A percentile compares a stretch with the other conserved stretches of the same genome.
Evolutionary conservation across 2,888 invertebrate species (phyloP).

Genomic region (Tyria jacobaeae): DNA sequence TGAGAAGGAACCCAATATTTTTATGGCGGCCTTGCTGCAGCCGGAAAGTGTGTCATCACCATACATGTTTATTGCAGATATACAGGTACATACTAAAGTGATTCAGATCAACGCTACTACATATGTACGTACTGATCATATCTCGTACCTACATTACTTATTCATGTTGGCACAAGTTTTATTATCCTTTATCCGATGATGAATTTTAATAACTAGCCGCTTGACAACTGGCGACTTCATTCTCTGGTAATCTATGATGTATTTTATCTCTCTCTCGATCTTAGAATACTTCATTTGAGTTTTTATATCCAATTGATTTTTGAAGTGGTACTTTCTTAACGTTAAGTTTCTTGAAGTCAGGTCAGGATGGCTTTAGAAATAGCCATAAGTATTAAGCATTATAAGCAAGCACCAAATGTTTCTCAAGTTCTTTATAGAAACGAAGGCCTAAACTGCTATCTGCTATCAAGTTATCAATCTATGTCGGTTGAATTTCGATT

Average conservation of each 20-base stretch:
- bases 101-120: conserved; percentile 35
- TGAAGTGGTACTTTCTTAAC: too few relatives aligned
- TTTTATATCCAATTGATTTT: too few relatives aligned
- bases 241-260: conserved; percentile 22
- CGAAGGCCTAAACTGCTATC: too few relatives aligned
- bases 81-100: conserved; percentile 22
- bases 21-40: neutral
- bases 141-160: conserved; percentile 35
- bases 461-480: too few relatives aligned
- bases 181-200: conserved; percentile 41
- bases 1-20: neutral
- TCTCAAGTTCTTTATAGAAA: too few relatives aligned
- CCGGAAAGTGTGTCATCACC: conserved; percentile 3
- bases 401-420: too few relatives aligned
- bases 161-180: conserved; percentile 43
- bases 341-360: too few relatives aligned
- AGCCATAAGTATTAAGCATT: too few relatives aligned
- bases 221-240: conserved; percentile 30
- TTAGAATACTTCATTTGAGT: too few relatives aligned
- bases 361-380: too few relatives aligned
- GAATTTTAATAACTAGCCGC: conserved; percentile 39
- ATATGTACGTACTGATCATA: conserved; percentile 38
- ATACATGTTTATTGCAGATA: conserved; percentile 13
- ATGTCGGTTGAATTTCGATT: too few relatives aligned
- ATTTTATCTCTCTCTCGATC: conserved; percentile 16